These are phyloP conservation scores for Ochropleura plecta DNA, from an alignment of 2,888 invertebrate species.

Conservation along the genomic window DNA sequence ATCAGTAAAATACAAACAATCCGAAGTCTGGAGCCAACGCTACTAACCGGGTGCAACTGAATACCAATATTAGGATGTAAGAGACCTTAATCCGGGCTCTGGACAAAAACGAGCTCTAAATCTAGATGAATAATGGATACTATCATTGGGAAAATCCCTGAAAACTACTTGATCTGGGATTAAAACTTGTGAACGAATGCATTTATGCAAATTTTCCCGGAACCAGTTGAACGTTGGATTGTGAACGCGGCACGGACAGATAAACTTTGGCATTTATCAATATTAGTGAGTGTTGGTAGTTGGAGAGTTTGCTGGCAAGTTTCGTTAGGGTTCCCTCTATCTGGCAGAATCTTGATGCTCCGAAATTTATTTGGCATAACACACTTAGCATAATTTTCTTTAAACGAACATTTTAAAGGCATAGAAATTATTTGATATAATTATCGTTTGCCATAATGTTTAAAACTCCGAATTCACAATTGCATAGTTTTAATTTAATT, in stretches of 20 bases:
- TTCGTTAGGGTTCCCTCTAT: too few species aligned
- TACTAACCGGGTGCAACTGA: not conserved
- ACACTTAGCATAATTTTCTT: too few species aligned
- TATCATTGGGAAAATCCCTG: not conserved
- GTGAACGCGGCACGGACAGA: conserved; percentile 14
- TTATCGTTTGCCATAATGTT: too few species aligned
- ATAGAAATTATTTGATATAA: too few species aligned
- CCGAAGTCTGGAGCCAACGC: too few species aligned
- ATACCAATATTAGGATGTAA: not conserved
- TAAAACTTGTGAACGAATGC: conserved; percentile 19
- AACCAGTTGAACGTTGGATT: conserved; percentile 5
- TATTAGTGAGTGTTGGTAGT: conserved; percentile 40
- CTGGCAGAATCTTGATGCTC: too few species aligned
- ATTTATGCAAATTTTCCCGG: conserved; percentile 39
- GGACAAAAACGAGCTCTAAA: conserved; percentile 3
- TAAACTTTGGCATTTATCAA: conserved; percentile 36
- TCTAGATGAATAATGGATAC: conserved; percentile 30
- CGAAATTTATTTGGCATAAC: too few species aligned
- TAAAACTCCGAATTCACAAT: too few species aligned
- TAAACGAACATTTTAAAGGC: too few species aligned
- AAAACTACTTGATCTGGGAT: conserved; percentile 19
- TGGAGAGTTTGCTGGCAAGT: not conserved
- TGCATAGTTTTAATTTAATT: too few species aligned
- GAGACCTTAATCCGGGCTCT: conserved; percentile 5
- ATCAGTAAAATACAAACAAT: too few species aligned